These are phyloP conservation scores for Cerastis leucographa DNA, from an alignment of 2,888 invertebrate genomes.

Conservation along the genomic window DNA sequence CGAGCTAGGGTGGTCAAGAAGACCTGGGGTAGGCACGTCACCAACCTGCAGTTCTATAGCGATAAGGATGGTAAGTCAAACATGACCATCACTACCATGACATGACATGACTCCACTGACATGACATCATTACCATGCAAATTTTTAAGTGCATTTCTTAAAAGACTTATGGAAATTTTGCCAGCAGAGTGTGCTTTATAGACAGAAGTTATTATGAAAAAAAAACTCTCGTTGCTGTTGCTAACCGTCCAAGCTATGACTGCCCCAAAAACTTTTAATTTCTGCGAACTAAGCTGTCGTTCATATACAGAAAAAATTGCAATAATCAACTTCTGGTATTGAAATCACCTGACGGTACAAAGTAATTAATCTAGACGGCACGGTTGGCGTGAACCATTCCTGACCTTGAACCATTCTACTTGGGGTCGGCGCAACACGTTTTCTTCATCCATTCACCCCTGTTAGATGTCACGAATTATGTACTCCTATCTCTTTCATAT, in stretches of 20 bases:
- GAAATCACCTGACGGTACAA: background rate
- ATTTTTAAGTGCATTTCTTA: too few species aligned
- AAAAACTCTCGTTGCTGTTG: background rate
- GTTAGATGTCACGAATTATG: too few species aligned
- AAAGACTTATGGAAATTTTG: background rate
- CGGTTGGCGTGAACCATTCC: too few species aligned
- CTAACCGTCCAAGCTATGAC: background rate
- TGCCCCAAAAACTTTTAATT: background rate
- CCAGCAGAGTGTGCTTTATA: background rate
- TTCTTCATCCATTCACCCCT: too few species aligned
- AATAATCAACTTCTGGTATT: background rate
- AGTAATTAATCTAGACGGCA: too few species aligned
- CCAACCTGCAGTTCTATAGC: constrained; percentile 95
- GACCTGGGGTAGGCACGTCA: constrained; percentile 95
- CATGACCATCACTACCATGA: background rate
- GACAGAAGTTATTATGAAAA: background rate
- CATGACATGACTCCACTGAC: too few species aligned
- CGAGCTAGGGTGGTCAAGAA: constrained; percentile 94
- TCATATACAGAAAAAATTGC: background rate
- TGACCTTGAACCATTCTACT: too few species aligned
- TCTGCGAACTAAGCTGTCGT: background rate
- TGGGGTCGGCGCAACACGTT: too few species aligned
- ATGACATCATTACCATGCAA: too few species aligned
- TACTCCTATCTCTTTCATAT: too few species aligned
- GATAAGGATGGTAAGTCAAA: constrained; percentile 92